Conservation (phyloP, 2,888 invertebrate genomes). For the Conchocele bisecta region DNA sequence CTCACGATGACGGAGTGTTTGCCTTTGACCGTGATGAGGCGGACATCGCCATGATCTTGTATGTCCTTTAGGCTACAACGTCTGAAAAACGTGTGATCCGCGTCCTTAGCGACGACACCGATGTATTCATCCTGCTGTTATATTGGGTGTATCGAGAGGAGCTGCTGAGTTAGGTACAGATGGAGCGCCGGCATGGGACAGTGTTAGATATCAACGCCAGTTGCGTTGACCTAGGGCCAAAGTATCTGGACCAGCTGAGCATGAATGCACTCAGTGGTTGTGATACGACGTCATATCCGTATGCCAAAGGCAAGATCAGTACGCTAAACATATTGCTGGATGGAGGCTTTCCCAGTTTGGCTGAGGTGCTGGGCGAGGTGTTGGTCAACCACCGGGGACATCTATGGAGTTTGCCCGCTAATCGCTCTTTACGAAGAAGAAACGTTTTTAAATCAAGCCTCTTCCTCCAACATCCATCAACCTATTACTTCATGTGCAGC, state of each 20-base stretch:
- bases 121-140: conserved; percentile 9
- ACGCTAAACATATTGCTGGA: conserved; percentile 3
- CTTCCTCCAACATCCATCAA: conserved; percentile 32
- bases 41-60: conserved; percentile 4
- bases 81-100: conserved; percentile 12
- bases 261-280: conserved; percentile 30
- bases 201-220: conserved; percentile 23
- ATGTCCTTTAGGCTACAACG: no score
- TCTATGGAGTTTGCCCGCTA: conserved; percentile 33
- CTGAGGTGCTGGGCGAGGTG: background rate
- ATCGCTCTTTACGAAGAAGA: conserved; percentile 18
- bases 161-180: conserved; percentile 16
- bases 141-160: conserved; percentile 11
- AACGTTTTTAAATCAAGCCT: conserved; percentile 2
- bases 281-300: conserved; percentile 15
- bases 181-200: no score
- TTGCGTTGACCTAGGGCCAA: conserved; percentile 18
- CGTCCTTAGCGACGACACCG: conserved; percentile 20
- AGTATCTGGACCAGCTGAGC: conserved; percentile 13
- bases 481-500: conserved; percentile 14
- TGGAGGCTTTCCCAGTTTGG: background rate
- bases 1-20: no score
- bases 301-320: conserved; percentile 5
- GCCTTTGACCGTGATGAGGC: conserved; percentile 5
- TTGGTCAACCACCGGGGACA: conserved; percentile 21